Conservation (phyloP, 2,797 vertebrate genomes). For the Paguma larvata region DNA sequence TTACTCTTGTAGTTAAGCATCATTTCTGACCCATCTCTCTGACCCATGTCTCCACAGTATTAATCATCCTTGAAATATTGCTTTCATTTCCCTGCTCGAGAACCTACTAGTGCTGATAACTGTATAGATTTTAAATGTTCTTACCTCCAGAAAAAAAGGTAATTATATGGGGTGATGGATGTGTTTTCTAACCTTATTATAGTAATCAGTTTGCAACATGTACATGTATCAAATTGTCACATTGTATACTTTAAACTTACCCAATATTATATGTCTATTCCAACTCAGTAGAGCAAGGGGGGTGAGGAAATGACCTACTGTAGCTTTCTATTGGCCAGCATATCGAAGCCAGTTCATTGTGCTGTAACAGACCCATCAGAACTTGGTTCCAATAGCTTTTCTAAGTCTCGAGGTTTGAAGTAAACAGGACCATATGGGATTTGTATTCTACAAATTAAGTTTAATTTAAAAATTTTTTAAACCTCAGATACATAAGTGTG, state of each 20-base stretch:
- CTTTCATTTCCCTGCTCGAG: neutral
- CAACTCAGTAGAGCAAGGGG: neutral
- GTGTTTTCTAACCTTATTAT: neutral
- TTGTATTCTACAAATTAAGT: neutral
- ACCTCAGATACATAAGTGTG: neutral
- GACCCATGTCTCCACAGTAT: neutral
- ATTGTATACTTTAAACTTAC: neutral
- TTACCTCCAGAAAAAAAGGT: neutral
- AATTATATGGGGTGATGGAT: neutral
- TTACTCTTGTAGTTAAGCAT: neutral
- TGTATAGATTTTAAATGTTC: neutral
- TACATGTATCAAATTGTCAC: neutral
- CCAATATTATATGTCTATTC: neutral
- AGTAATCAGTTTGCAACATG: neutral
- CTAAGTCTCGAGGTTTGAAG: neutral
- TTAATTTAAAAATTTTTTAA: neutral
- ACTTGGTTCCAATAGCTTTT: neutral
- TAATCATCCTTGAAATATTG: neutral
- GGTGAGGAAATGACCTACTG: neutral
- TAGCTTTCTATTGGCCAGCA: neutral
- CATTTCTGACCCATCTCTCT: slow-evolving; percentile 28
- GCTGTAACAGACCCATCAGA: neutral
- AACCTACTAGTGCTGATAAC: neutral
- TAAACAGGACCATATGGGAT: neutral
- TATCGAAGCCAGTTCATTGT: neutral